Conservation (phyloP, 2,888 invertebrate genomes). For the Heteromurus nitidus region DNA sequence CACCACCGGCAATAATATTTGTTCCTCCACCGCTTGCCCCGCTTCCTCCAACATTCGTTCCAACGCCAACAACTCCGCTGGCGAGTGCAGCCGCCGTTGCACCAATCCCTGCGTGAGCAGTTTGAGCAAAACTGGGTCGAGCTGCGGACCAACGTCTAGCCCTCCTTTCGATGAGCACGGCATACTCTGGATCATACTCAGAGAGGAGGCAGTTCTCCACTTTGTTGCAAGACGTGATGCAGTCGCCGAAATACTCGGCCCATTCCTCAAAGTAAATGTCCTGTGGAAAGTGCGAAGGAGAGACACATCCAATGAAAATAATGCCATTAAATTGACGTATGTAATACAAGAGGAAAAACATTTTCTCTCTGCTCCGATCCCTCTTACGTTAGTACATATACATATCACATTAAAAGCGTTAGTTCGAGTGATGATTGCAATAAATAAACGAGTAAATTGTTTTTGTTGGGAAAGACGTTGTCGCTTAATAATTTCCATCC, state of each 20-base stretch:
- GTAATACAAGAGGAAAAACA: too few relatives aligned
- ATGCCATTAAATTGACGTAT: too few relatives aligned
- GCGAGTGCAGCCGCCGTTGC: constrained; percentile 71
- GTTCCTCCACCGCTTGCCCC: constrained; percentile 68
- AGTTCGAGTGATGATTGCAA: too few relatives aligned
- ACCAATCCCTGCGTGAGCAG: constrained; percentile 70
- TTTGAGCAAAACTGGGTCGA: constrained; percentile 75
- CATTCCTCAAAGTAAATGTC: constrained; percentile 73
- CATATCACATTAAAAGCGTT: too few relatives aligned
- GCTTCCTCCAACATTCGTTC: constrained; percentile 37
- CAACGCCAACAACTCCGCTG: constrained; percentile 70
- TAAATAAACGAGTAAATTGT: too few relatives aligned
- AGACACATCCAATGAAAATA: not conserved
- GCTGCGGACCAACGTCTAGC: constrained; percentile 86
- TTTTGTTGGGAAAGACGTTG: too few relatives aligned
- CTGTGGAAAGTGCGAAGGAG: constrained; percentile 50
- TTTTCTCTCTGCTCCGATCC: too few relatives aligned
- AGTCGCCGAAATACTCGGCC: constrained; percentile 77
- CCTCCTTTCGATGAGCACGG: constrained; percentile 84
- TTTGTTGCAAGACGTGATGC: constrained; percentile 90
- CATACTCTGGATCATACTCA: constrained; percentile 80
- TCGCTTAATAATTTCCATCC: too few relatives aligned
- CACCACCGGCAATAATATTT: constrained; percentile 71
- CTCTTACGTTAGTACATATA: too few relatives aligned
- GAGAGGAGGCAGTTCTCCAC: constrained; percentile 75